Evolutionary conservation across 2,888 invertebrate genomes (phyloP), one percentile per base, ranked within the genome.

Genomic region (Torymus auratus): DNA sequence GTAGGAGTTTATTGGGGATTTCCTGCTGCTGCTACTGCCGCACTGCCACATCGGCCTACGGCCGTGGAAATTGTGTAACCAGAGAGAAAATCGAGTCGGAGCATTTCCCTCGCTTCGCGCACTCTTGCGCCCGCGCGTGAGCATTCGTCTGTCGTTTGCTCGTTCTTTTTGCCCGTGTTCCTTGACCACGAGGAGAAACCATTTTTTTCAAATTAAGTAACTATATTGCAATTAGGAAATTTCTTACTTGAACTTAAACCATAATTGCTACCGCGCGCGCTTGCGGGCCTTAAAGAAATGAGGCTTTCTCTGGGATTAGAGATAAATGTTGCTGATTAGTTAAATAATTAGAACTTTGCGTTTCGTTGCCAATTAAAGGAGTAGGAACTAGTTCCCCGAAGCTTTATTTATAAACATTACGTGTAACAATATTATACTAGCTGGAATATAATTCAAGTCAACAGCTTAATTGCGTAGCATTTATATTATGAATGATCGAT

Each of bases 171-270:
- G 23, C 20, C 41, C 41, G n/a, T 15, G 53, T 64, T 62, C 13
- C 73, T 58, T 58, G 52, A 56, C 56, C 58, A 64, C 60, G 28
- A 64, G 20, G 69, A 74, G 64, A 80, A 80, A 65, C n/a, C 17
- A 15, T 68, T 52, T 55, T 28, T 52, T 64, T 50, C 14, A 23
- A 61, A 58, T 70, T 74, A 60, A 65, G 60, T 70, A 70, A 75
- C 50, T 65, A 56, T 41, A 41, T 5, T 53, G 52, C 61, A 13
- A 61, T 72, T 61, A n/a, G 41, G 41, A 62, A 61, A 62, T 11
- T 20, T 1, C 55, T 41, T 23, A 41, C 71, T 61, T 61, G 50
- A n/a, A n/a, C 50, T 14, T 50, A 7, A 61, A 41, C 41, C 50
- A 15, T 20, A 17, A 13, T 20, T 60, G 23, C 50, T 50, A 60